Conservation (phyloP, 2,888 invertebrate genomes). For the Calliphora vomitoria region DNA sequence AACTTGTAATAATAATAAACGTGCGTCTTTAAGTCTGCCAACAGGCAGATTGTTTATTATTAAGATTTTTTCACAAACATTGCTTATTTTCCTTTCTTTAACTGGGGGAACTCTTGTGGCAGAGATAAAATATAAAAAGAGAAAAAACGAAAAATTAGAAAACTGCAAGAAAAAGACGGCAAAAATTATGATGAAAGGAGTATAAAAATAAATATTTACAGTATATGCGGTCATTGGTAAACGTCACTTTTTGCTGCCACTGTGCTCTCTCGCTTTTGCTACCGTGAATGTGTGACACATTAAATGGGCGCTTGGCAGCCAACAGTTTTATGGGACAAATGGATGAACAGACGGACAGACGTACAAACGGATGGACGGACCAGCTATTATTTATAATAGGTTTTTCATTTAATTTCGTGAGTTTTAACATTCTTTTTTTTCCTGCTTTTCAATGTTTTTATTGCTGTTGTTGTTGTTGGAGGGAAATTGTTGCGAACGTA, state of each 20-base stretch:
- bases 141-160: constrained; percentile 35
- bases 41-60: constrained; percentile 51
- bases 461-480: constrained; percentile 24
- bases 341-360: not conserved
- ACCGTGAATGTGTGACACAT: constrained; percentile 60
- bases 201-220: constrained; percentile 39
- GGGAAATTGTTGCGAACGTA: constrained; percentile 40
- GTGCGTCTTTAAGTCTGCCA: constrained; percentile 69
- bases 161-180: constrained; percentile 34
- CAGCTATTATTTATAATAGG: constrained; percentile 68
- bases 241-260: constrained; percentile 44
- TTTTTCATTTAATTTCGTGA: constrained; percentile 72
- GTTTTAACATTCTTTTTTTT: constrained; percentile 30
- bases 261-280: constrained; percentile 34
- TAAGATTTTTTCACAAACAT: constrained; percentile 1
- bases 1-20: constrained; percentile 54
- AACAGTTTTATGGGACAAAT: constrained; percentile 22
- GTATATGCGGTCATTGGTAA: constrained; percentile 58
- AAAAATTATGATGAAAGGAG: constrained; percentile 60
- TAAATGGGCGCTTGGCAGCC: constrained; percentile 55
- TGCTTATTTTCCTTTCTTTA: constrained; percentile 10
- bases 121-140: not conserved
- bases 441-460: not conserved
- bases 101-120: not conserved
- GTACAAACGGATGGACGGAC: constrained; percentile 31